Evolutionary conservation across 2,797 vertebrate genomes (phyloP), one percentile per base, ranked within the genome.

Genomic region (Hozukius guyotensis): DNA sequence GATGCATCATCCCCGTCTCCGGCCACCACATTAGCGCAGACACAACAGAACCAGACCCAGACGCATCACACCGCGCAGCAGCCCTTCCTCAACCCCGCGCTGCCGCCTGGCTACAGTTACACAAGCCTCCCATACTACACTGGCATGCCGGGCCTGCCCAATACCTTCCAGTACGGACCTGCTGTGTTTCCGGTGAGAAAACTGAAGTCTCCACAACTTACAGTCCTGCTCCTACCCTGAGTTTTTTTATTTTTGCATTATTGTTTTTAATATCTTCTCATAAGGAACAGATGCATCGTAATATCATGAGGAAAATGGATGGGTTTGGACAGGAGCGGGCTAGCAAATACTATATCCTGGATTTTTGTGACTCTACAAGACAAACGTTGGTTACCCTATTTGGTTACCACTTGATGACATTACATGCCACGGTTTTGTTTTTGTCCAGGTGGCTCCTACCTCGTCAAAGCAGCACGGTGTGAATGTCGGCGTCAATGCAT

Each of bases 111-210:
- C 90, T 99, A 99, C 97, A 99, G 98, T 95, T 99, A 99, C 93
- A 99, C 98, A 79, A 99, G 98, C 92, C 97, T 99, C 93, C 98
- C 98, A 5, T 99, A 99, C 94, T 99, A 99, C 95, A 98, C 98
- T 74, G 98, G 98, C 87, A 97, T 99, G 90, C 98, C 98, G 2
- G 98, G 98, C 89, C 96, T 99, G 85, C 97, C 98, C 91, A 99
- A 97, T 94, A 98, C 98, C 91, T 99, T 99, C 95, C 98, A 99
- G 93, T 99, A 99, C 0, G 98, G 97, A 92, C 98, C 98, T 77
- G 98, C 98, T 87, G 97, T 99, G 95, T 99, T 99, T 94, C 98
- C 98, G 96, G 98, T 99, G 94, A 98, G 98, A 94, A 67, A 46
- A 3, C 12, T 57, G 20, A 9, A 77, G 14, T 25, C 12, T 71